Evolutionary conservation across 2,888 invertebrate genomes (phyloP).

Genomic region (Drosophila anomalata): DNA sequence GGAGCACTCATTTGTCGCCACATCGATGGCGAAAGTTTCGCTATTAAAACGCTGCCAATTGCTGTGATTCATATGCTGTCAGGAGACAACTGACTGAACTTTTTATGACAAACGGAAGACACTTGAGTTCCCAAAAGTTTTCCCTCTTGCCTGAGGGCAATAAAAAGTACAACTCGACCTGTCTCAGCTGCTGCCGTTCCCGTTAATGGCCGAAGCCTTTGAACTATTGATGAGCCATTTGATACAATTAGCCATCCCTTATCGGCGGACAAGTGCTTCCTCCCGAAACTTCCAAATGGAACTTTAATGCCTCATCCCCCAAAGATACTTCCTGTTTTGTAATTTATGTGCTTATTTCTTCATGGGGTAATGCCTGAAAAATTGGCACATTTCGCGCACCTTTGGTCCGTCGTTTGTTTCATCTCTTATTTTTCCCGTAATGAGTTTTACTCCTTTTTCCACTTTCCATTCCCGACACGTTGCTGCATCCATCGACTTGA

Average conservation of each 20-base stretch:
- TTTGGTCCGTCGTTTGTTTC: slow-evolving; percentile 31
- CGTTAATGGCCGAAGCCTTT: slow-evolving; percentile 54
- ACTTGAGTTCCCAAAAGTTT: slow-evolving; percentile 69
- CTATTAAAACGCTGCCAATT: slow-evolving; percentile 73
- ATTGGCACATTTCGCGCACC: slow-evolving; percentile 68
- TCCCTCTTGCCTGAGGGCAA: slow-evolving; percentile 45
- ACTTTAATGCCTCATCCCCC: neutral
- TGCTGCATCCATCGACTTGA: slow-evolving; percentile 70
- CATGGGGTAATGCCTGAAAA: slow-evolving; percentile 65
- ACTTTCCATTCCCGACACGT: slow-evolving; percentile 65
- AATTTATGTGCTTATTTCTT: slow-evolving; percentile 67
- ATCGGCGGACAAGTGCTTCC: slow-evolving; percentile 31
- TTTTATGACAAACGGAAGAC: slow-evolving; percentile 77
- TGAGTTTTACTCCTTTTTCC: slow-evolving; percentile 62
- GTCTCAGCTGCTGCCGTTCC: slow-evolving; percentile 40
- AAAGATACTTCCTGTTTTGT: slow-evolving; percentile 30
- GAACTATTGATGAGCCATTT: slow-evolving; percentile 76
- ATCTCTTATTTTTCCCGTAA: slow-evolving; percentile 43
- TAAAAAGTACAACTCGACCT: slow-evolving; percentile 62
- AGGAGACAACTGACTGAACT: slow-evolving; percentile 31
- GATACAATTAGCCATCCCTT: slow-evolving; percentile 63
- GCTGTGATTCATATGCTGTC: slow-evolving; percentile 74
- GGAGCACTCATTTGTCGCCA: slow-evolving; percentile 67
- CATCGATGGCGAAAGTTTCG: slow-evolving; percentile 72
- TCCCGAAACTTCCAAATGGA: neutral